Base-by-base conservation (phyloP, 2,888 invertebrate genomes). In the Neoascia interrupta region DNA sequence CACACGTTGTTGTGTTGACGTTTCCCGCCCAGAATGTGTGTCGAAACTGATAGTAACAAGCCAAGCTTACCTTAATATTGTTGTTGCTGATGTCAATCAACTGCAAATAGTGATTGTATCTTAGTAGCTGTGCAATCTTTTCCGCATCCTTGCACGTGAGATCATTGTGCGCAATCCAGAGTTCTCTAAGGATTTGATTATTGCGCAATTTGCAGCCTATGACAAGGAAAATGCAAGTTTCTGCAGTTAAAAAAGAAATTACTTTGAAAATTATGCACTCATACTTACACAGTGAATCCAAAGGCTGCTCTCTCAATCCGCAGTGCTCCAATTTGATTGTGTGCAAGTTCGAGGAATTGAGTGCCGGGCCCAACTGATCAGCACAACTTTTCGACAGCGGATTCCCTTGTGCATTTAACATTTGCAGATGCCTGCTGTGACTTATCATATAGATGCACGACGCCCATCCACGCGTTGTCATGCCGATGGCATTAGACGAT, bases 141-240 rank as follows among this genome's bases (percentile, higher is more conserved):
- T 92, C 90, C 10, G 96, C 96, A 89, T 97, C 97, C 21, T 91
- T 89, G 19, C 92, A 90, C 53, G 92, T 91, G 81, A 97, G 90
- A 73, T 92, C 90, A 87, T 97, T 97, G 88, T 96, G 95, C 39
- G 95, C 95, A 74, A 97, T 89, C 85, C 96, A 94, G 51, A 97
- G 90, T 89, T 97, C 96, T 72, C 92, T 92, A 49, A 95, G 89
- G 1, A 92, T 92, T 34, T 90, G 91, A 89, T 97, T 97, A 83
- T 93, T 91, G 84, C 95, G 94, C 23, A 97, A 88, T 3, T 95
- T 94, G 85, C 93, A 92, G 85, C 95, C 96, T 96, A 45, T 5
- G 8, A 28, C 8, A 15, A 19, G 5, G 26, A 34, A 39, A 11
- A 21, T 47, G 3, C 3, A 8, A n/a, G 31, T n/a, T 4, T 6